These are phyloP conservation scores for Lampropteryx suffumata DNA, from an alignment of 2,888 invertebrate genomes.

Conservation along the genomic window DNA sequence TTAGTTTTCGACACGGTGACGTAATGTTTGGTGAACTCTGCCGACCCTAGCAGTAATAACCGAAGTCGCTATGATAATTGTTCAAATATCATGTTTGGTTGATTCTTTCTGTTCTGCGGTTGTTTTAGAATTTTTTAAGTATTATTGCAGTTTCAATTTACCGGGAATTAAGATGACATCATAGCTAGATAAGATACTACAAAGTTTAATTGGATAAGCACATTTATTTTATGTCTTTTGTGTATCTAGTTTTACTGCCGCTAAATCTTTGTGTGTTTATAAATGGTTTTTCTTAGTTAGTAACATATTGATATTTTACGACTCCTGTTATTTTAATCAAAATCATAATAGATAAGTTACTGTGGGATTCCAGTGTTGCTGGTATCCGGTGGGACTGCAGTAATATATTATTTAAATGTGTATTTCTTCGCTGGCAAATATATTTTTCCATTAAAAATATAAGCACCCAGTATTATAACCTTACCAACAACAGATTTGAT, in stretches of 20 bases:
- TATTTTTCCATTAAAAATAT: conserved; percentile 4
- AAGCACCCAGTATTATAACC: conserved; percentile 2
- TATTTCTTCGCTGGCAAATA: conserved; percentile 2
- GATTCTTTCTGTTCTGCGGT: conserved; percentile 46
- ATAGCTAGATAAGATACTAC: conserved; percentile 30
- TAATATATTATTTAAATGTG: neutral
- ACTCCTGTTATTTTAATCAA: neutral
- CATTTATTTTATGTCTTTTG: conserved; percentile 27
- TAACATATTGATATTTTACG: conserved; percentile 2
- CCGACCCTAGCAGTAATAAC: conserved; percentile 39
- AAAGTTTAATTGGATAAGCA: conserved; percentile 27
- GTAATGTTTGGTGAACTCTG: conserved; percentile 43
- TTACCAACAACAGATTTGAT: conserved; percentile 26
- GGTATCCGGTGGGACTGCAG: neutral
- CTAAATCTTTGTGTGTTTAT: conserved; percentile 10
- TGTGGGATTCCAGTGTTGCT: neutral
- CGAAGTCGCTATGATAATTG: conserved; percentile 50
- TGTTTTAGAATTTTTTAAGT: conserved; percentile 41
- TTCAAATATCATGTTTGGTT: conserved; percentile 50
- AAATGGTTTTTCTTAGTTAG: neutral
- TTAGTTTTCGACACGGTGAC: conserved; percentile 38
- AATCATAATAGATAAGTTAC: too few relatives aligned
- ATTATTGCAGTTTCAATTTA: conserved; percentile 42
- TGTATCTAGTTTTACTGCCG: conserved; percentile 14
- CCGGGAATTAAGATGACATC: conserved; percentile 44